Evolutionary conservation across 2,888 invertebrate species (phyloP), one percentile per base, ranked within the genome.

Genomic region (Nomada flava): DNA sequence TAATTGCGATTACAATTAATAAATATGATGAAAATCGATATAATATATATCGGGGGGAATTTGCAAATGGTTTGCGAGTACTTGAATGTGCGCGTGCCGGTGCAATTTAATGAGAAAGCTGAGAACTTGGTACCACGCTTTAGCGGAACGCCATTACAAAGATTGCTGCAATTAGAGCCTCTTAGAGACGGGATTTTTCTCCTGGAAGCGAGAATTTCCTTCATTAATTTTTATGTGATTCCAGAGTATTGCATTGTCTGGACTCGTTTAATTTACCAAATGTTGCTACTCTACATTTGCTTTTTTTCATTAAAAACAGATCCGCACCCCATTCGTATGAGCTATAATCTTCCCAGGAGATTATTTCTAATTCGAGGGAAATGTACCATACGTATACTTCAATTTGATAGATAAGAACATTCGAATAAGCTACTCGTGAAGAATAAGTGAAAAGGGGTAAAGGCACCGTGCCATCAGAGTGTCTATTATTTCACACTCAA

Each of bases 31-130:
- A 26, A 20, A 57, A 55, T 50, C 62, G 55, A 52, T 36, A 47
- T 10, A 50, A 11, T n/a, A 7, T 11, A 53, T 44, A 36, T 71
- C 44, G 65, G 18, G 50, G 42, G 29, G 26, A 55, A 63, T 23
- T 52, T 64, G 26, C 52, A 5, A 36, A 52, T 15, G 53, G 23
- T 20, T 65, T 50, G 26, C 42, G 13, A 47, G 23, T 42, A n/a
- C 47, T 62, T 36, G 62, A 55, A 18, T 42, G n/a, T 29, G 23
- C 55, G 67, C 67, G 63, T 79, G 79, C 65, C 73, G 53, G 20
- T 57, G 67, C 18, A 29, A 73, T 52, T 73, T 80, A 79, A 79
- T 79, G 71, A 72, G 73, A 42, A 52, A 79, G n/a, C 57, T 10
- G 53, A 36, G n/a, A 5, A 80, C 57, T 73, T 73, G 42, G 20